These are phyloP conservation scores for Sarcophaga bullata DNA, from an alignment of 1,140 invertebrate genomes.

Conservation along the genomic window DNA sequence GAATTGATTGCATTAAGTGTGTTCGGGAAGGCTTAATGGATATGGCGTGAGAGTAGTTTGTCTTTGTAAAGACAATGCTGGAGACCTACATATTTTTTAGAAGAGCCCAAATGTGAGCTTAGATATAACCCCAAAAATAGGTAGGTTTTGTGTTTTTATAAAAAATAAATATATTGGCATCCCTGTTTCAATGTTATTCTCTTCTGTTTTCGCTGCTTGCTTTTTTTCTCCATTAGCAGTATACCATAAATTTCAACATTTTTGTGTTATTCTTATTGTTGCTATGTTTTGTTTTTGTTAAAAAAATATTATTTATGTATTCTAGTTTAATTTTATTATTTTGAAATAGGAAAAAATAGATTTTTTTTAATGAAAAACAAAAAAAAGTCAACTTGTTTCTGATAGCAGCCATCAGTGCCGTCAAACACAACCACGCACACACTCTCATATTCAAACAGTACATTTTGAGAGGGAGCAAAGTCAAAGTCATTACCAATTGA, in stretches of 20 bases:
- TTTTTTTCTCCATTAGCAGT: not conserved
- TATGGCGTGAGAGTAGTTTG: too few species aligned
- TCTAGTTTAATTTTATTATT: slow-evolving; percentile 3
- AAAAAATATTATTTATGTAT: not conserved
- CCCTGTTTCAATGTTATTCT: not conserved
- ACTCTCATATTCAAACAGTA: too few species aligned
- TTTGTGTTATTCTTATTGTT: not conserved
- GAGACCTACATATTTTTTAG: too few species aligned
- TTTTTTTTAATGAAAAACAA: not conserved
- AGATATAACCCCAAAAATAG: too few species aligned
- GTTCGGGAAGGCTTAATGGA: too few species aligned
- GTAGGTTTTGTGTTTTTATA: too few species aligned
- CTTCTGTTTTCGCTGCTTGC: not conserved
- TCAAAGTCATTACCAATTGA: slow-evolving; percentile 24
- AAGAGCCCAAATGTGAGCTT: too few species aligned
- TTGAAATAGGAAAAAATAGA: not conserved
- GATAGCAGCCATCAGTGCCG: slow-evolving; percentile 17
- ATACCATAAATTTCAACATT: too few species aligned
- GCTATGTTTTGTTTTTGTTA: not conserved
- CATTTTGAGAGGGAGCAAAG: not conserved
- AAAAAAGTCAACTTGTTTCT: not conserved
- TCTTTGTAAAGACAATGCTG: too few species aligned
- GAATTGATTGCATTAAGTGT: too few species aligned
- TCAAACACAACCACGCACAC: too few species aligned
- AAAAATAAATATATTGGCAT: too few species aligned